These are phyloP conservation scores for Gallinago paraguaiae DNA, from an alignment of 2,113 vertebrate genomes.

Conservation along the genomic window DNA sequence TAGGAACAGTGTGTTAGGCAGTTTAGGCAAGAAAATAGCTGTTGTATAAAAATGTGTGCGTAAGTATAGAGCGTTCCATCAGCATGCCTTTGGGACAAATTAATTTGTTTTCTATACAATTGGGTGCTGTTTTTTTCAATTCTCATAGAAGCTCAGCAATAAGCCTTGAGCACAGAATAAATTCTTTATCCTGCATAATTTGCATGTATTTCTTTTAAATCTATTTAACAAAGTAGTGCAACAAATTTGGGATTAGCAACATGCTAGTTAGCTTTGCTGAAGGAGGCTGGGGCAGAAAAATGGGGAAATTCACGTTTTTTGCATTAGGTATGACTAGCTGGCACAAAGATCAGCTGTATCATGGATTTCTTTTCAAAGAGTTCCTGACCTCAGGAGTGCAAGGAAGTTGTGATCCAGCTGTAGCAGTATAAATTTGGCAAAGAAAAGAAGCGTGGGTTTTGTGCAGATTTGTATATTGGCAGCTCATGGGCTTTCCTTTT, in stretches of 20 bases:
- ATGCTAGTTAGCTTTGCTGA: neutral
- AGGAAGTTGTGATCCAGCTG: conserved; percentile 45
- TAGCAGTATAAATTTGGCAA: conserved; percentile 28
- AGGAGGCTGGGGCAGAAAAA: neutral
- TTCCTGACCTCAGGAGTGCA: neutral
- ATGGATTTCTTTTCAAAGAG: neutral
- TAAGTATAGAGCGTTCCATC: neutral
- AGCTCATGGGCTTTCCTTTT: neutral
- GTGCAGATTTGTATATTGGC: neutral
- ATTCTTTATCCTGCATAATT: conserved; percentile 22
- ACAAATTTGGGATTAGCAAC: conserved; percentile 24
- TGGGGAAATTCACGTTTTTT: neutral
- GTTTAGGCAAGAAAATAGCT: neutral
- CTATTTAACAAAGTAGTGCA: conserved; percentile 35
- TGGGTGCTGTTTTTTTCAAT: neutral
- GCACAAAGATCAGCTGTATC: neutral
- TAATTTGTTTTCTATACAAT: neutral
- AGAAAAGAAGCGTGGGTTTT: neutral
- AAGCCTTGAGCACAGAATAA: conserved; percentile 15
- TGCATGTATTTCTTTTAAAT: conserved; percentile 30
- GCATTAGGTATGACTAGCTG: neutral
- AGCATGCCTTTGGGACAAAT: neutral
- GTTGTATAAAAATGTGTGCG: neutral
- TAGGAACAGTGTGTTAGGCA: neutral
- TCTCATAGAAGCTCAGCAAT: conserved; percentile 7